Conservation (phyloP, 1,140 invertebrate genomes). For the Diorhabda elongata region DNA sequence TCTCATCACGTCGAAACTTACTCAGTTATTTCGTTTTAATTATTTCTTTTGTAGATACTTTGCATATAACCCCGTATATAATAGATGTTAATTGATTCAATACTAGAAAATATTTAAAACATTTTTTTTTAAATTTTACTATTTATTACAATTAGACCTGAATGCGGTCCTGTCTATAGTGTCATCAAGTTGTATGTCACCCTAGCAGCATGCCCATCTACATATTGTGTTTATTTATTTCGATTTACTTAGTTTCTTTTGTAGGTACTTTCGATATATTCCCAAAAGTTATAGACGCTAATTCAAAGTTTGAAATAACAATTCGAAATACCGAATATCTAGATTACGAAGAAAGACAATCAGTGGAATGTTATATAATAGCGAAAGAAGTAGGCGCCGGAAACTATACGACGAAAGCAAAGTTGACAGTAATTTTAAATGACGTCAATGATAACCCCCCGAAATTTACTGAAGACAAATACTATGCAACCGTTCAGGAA, state of each 20-base stretch:
- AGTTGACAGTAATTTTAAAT: slow-evolving; percentile 74
- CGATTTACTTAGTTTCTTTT: background rate
- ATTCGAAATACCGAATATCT: slow-evolving; percentile 76
- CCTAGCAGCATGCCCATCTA: too few relatives aligned
- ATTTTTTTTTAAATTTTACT: too few relatives aligned
- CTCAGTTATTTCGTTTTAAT: too few relatives aligned
- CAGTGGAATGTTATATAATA: slow-evolving; percentile 71
- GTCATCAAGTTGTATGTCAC: too few relatives aligned
- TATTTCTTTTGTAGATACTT: too few relatives aligned
- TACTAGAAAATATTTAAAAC: too few relatives aligned
- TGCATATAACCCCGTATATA: too few relatives aligned
- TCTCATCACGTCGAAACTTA: too few relatives aligned
- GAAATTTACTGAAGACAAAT: slow-evolving; percentile 68
- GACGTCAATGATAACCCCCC: slow-evolving; percentile 91
- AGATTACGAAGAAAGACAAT: slow-evolving; percentile 76
- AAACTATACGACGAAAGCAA: slow-evolving; percentile 66
- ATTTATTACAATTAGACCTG: too few relatives aligned
- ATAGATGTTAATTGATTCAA: too few relatives aligned
- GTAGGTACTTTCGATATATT: slow-evolving; percentile 77
- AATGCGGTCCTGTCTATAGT: too few relatives aligned
- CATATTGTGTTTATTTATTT: too few relatives aligned
- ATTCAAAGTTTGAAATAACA: slow-evolving; percentile 73
- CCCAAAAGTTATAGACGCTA: slow-evolving; percentile 81
- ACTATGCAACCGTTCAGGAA: slow-evolving; percentile 51
- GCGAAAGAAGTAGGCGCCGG: slow-evolving; percentile 74